A percentile compares a stretch with the other conserved stretches of the same genome.
Conservation (phyloP, 2,113 vertebrate genomes). For the Morone chrysops region DNA sequence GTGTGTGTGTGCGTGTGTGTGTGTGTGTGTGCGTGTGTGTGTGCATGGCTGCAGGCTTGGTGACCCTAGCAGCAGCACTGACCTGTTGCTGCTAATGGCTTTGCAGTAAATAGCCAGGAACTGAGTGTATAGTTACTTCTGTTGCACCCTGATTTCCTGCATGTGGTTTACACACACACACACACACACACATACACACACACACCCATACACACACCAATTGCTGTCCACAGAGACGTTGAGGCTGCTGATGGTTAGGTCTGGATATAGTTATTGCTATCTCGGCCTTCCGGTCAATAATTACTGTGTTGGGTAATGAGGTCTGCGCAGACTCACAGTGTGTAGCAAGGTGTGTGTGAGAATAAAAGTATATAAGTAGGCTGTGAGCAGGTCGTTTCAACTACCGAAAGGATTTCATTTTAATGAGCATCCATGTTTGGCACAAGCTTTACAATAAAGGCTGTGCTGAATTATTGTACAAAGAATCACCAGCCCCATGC, state of each 20-base stretch:
- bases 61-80: slow-evolving; percentile 25
- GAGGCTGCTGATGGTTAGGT: slow-evolving; percentile 30
- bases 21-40: neutral
- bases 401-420: slow-evolving; percentile 35
- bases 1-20: no score
- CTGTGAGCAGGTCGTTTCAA: slow-evolving; percentile 13
- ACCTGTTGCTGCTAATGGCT: slow-evolving; percentile 29
- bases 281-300: slow-evolving; percentile 56
- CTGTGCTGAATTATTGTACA: neutral
- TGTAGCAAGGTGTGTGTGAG: slow-evolving; percentile 29
- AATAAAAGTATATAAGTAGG: neutral
- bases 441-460: slow-evolving; percentile 20
- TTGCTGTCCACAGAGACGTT: neutral
- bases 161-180: slow-evolving; percentile 16
- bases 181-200: slow-evolving; percentile 13
- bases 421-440: slow-evolving; percentile 37
- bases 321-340: slow-evolving; percentile 31
- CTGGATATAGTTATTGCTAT: slow-evolving; percentile 62
- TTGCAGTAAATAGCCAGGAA: slow-evolving; percentile 34
- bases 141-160: slow-evolving; percentile 44
- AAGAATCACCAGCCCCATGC: neutral
- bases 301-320: slow-evolving; percentile 52
- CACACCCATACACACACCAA: neutral
- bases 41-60: neutral
- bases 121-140: slow-evolving; percentile 26